These are phyloP conservation scores for Volucella inanis DNA, from an alignment of 2,888 invertebrate genomes.

Conservation along the genomic window DNA sequence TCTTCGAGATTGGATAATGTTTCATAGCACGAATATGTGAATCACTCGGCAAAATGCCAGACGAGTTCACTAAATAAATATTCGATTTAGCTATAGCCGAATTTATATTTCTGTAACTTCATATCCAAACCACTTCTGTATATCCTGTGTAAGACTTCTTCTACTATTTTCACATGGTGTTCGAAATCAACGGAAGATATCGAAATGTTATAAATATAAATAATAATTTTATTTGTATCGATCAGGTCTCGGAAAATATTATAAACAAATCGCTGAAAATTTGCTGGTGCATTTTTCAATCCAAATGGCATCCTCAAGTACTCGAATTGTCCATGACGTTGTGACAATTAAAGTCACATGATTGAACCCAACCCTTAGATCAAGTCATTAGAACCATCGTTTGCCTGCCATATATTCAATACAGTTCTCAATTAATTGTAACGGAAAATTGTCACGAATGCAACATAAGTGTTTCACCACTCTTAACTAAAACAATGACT, in stretches of 20 bases:
- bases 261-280: neutral
- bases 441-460: neutral
- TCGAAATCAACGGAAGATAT: constrained; percentile 20
- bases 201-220: constrained; percentile 52
- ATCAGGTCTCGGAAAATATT: neutral
- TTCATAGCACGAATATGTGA: neutral
- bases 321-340: neutral
- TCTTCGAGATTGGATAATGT: no score
- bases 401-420: neutral
- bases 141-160: constrained; percentile 11
- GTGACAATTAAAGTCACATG: no score
- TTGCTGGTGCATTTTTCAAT: neutral
- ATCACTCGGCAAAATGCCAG: neutral
- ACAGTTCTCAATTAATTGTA: neutral
- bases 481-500: no score
- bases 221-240: constrained; percentile 14
- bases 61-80: constrained; percentile 11
- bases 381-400: neutral
- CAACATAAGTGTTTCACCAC: no score
- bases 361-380: no score
- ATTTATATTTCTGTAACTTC: no score
- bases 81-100: neutral
- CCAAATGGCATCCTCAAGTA: neutral
- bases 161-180: constrained; percentile 15
- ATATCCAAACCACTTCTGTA: neutral